Conservation (phyloP, 2,113 vertebrate genomes). For the Scalopus aquaticus region DNA sequence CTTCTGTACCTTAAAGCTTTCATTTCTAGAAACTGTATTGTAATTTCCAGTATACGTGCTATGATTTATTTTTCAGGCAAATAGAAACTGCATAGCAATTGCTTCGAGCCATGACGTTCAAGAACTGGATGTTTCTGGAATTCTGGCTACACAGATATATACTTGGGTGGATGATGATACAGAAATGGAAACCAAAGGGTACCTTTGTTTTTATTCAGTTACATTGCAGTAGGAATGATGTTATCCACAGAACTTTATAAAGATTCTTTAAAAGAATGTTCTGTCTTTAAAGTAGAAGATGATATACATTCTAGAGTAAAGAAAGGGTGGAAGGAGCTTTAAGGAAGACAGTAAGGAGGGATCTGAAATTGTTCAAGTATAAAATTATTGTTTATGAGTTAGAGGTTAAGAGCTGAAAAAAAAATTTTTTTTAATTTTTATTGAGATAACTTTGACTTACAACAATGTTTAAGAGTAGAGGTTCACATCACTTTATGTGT, state of each 20-base stretch:
- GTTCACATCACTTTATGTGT: too few species aligned
- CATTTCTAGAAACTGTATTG: constrained; percentile 9
- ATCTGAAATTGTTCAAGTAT: neutral
- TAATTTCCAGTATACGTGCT: neutral
- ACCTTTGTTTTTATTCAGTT: constrained; percentile 68
- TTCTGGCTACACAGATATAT: constrained; percentile 96
- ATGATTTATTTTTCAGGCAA: constrained; percentile 88
- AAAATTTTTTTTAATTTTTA: neutral
- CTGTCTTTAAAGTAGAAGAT: neutral
- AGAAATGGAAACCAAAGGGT: constrained; percentile 95
- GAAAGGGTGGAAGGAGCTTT: neutral
- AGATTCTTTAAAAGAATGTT: neutral
- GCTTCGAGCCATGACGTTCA: constrained; percentile 98
- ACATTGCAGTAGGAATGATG: neutral
- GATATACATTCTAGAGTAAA: neutral
- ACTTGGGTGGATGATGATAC: constrained; percentile 97
- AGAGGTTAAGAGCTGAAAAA: constrained; percentile 7
- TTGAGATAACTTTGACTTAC: too few species aligned
- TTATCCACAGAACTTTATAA: neutral
- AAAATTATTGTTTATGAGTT: neutral
- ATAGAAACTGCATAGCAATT: constrained; percentile 97
- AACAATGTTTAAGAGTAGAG: too few species aligned
- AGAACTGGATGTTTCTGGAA: constrained; percentile 97
- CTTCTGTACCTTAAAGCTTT: neutral
- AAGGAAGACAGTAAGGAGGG: neutral